Evolutionary conservation across 1,140 invertebrate genomes (phyloP).

Genomic region (Ditylenchus dipsaci): DNA sequence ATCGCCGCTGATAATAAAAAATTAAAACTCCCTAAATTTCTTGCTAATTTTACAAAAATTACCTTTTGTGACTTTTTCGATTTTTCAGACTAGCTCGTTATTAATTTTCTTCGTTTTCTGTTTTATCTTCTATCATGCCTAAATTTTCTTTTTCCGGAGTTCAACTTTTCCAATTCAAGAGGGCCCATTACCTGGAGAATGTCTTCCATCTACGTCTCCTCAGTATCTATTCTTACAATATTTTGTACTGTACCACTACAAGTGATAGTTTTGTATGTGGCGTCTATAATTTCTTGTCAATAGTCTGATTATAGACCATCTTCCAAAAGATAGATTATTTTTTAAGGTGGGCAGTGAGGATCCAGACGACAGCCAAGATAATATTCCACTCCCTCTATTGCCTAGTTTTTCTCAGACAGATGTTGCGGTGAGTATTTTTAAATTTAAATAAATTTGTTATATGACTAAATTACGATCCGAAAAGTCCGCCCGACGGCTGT

Average conservation of each 20-base stretch:
- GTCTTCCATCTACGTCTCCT: constrained; percentile 19
- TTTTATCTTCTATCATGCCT: too few species aligned
- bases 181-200: constrained; percentile 20
- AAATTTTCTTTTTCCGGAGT: constrained; percentile 18
- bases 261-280: not conserved
- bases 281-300: not conserved
- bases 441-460: too few species aligned
- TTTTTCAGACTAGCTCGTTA: too few species aligned
- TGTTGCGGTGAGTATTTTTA: constrained; percentile 42
- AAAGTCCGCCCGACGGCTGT: too few species aligned
- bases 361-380: constrained; percentile 22
- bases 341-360: constrained; percentile 10
- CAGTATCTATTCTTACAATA: constrained; percentile 3
- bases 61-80: too few species aligned
- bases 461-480: too few species aligned
- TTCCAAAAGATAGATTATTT: not conserved
- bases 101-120: too few species aligned
- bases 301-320: too few species aligned
- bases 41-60: too few species aligned
- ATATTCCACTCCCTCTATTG: constrained; percentile 29
- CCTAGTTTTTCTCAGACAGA: constrained; percentile 48
- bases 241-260: too few species aligned
- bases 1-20: too few species aligned
- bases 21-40: too few species aligned
- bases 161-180: constrained; percentile 11